These are phyloP conservation scores for Linyphia triangularis DNA, from an alignment of 2,888 invertebrate species.

Conservation along the genomic window DNA sequence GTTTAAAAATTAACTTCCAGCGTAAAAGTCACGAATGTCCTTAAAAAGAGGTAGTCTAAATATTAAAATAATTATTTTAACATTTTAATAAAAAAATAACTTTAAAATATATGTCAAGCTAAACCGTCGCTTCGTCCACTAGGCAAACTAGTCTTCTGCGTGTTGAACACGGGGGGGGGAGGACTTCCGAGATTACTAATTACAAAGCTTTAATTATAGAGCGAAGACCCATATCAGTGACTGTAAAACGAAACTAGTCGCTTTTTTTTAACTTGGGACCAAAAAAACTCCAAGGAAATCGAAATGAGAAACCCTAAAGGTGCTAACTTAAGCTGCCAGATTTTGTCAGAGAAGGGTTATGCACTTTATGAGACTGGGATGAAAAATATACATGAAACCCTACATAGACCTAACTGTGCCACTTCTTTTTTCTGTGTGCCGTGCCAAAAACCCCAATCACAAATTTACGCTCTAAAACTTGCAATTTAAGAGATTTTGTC, in stretches of 20 bases:
- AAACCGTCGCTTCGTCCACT: too few relatives aligned
- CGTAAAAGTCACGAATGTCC: too few relatives aligned
- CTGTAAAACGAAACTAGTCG: conserved; percentile 15
- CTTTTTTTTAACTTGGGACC: neutral
- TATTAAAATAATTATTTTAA: too few relatives aligned
- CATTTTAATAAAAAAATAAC: too few relatives aligned
- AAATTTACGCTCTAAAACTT: conserved; percentile 60
- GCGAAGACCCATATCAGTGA: conserved; percentile 37
- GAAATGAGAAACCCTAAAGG: conserved; percentile 47
- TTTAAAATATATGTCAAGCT: too few relatives aligned
- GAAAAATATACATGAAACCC: conserved; percentile 35
- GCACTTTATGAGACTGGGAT: neutral
- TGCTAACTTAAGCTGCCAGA: conserved; percentile 41
- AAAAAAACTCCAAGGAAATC: conserved; percentile 25
- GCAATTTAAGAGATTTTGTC: conserved; percentile 29
- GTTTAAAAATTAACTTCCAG: too few relatives aligned
- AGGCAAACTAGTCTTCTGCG: too few relatives aligned
- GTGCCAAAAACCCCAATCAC: conserved; percentile 21
- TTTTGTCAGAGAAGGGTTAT: conserved; percentile 56
- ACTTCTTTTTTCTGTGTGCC: neutral
- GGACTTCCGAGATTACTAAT: too few relatives aligned
- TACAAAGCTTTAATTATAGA: neutral
- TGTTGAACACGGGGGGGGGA: too few relatives aligned
- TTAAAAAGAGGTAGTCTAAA: too few relatives aligned
- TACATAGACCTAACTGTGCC: conserved; percentile 4